Base-by-base conservation (phyloP, 2,888 invertebrate genomes). In the Thera britannica region DNA sequence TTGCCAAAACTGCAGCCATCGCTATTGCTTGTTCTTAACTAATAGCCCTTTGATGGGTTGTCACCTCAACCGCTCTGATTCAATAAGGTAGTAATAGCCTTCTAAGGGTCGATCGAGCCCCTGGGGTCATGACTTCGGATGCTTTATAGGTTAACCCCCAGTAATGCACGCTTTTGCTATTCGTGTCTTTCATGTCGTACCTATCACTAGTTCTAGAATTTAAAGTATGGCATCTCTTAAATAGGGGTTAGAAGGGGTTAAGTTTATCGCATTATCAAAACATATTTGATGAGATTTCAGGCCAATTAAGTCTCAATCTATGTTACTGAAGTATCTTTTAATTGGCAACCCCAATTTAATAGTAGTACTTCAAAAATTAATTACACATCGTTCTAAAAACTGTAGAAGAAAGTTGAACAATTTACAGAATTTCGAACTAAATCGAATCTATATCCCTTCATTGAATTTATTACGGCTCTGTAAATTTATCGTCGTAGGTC, bases 71-170 rank as follows among this genome's bases (percentile, higher is more conserved):
- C 67, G 52, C 49, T 34, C 64, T 70, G 71, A 71, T 73, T 68
- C 73, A 73, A 73, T 73, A 70, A 71, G 46, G 49, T 51, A 49
- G 73, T 71, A 73, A 73, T 73, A 70, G 73, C 71, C 71, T 70
- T 64, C 62, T 70, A 70, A 71, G 51, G 68, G 56, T 52, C 56
- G 56, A 56, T 60, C 44, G 64, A 55, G 41, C 11, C 36, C 55
- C 35, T 23, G 51, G 9, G 49, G 57, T 48, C 49, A 62, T 48
- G 46, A 61, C 54, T 48, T 59, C 46, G 9, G 58, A 65, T 23
- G 34, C 34, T 52, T 52, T 52, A 52, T 52, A 52, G 52, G 52
- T 52, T 52, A 52, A 34, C 7, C 23, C 7, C 51, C 23, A 23
- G 7, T 34, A 9, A 52, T 34, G 34, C 9, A 46, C 9, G 44